A percentile compares a stretch with the other conserved stretches of the same genome.
Evolutionary conservation across 1,140 invertebrate species (phyloP).

Genomic region (Cotesia vestalis): DNA sequence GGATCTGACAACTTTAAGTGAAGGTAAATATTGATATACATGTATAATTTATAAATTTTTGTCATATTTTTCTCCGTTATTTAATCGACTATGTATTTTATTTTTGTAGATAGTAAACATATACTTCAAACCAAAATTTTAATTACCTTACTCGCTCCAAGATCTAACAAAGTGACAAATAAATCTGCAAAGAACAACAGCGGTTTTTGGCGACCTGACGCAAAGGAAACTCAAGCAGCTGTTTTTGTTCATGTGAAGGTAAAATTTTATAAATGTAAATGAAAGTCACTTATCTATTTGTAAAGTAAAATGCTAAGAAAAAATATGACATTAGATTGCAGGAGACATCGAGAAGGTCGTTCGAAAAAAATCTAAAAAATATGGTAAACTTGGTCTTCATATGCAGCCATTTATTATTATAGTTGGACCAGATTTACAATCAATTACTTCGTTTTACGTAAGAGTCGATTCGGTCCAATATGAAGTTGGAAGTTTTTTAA

Average conservation of each 20-base stretch:
- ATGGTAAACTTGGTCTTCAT: neutral
- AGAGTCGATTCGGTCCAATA: constrained; percentile 21
- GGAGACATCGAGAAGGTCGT: neutral
- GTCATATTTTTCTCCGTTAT: too few relatives aligned
- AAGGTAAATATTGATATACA: too few relatives aligned
- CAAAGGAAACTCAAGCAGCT: too few relatives aligned
- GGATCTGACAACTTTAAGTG: too few relatives aligned
- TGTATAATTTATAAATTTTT: too few relatives aligned
- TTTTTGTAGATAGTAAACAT: too few relatives aligned
- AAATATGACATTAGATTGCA: neutral
- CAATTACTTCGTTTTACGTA: constrained; percentile 22
- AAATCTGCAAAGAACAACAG: too few relatives aligned
- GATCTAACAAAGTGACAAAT: too few relatives aligned
- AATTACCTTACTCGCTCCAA: too few relatives aligned
- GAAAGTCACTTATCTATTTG: neutral
- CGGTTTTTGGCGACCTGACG: too few relatives aligned
- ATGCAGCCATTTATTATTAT: constrained; percentile 34
- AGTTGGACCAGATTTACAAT: constrained; percentile 21
- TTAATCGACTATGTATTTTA: too few relatives aligned
- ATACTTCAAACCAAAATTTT: too few relatives aligned
- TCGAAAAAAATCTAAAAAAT: neutral
- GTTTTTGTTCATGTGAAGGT: neutral
- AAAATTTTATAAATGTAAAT: neutral
- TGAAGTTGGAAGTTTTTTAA: constrained; percentile 1
- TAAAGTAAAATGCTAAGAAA: neutral